Evolutionary conservation across 1,140 invertebrate genomes (phyloP).

Genomic region (Nixonia krombeini): DNA sequence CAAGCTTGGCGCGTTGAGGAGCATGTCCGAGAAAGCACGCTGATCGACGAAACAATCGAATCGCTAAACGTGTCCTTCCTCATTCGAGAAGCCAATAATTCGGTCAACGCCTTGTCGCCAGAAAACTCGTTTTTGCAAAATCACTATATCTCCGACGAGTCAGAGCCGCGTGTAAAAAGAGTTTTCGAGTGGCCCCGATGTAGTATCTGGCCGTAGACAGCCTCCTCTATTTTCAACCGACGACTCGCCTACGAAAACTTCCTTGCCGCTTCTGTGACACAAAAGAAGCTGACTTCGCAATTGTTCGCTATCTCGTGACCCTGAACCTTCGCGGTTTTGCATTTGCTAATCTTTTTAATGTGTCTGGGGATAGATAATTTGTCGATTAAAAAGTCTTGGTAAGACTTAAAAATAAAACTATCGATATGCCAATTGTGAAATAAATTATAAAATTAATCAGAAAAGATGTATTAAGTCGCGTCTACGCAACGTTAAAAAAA

Average conservation of each 20-base stretch:
- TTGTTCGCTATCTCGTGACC: not conserved
- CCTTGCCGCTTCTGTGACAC: not conserved
- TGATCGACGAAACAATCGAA: too few relatives aligned
- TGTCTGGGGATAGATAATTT: too few relatives aligned
- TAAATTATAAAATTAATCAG: too few relatives aligned
- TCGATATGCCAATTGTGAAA: too few relatives aligned
- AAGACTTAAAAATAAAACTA: too few relatives aligned
- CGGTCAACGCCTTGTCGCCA: conserved; percentile 22
- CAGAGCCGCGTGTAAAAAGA: conserved; percentile 26
- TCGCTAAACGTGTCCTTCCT: too few relatives aligned
- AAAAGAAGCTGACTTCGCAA: not conserved
- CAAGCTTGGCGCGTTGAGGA: too few relatives aligned
- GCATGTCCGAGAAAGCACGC: too few relatives aligned
- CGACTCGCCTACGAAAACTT: conserved; percentile 14
- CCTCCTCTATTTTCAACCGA: conserved; percentile 13
- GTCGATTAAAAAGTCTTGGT: too few relatives aligned
- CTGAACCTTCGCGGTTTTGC: not conserved
- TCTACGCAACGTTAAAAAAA: too few relatives aligned
- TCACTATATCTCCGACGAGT: conserved; percentile 8
- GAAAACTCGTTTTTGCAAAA: conserved; percentile 33
- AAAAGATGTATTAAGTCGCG: too few relatives aligned
- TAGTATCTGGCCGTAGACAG: conserved; percentile 23
- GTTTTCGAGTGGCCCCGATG: conserved; percentile 21
- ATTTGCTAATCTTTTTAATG: not conserved
- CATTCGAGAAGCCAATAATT: not conserved